Base-by-base conservation (phyloP, 2,888 invertebrate genomes). In the Drosophila antonietae region DNA sequence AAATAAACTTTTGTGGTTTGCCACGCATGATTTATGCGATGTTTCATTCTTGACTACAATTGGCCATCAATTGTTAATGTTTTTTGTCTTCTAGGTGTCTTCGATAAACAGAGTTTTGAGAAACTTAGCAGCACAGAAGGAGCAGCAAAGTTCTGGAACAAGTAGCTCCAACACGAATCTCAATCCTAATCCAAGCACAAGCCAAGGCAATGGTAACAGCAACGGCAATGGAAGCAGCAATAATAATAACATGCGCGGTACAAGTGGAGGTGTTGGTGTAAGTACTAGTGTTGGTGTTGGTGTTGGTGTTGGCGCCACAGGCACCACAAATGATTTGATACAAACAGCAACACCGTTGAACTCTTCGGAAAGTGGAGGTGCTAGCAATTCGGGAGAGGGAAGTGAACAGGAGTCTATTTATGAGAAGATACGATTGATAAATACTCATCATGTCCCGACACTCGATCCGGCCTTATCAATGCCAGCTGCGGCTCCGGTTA, bases 111-210 rank as follows among this genome's bases (percentile, higher is more conserved):
- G 99, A 82, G 99, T 99, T 66, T 94, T 99, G 62, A 94, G 99
- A 74, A 99, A 99, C 94, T 94, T 99, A 89, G 98, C 98, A 15
- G 97, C 98, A 47, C 98, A 98, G 93, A 99, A 98, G 93, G 99
- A 92, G 58, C 92, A 92, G 68, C 92, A 91, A 60, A 80, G 61
- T 15, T 18, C 76, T 31, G 74, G 73, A 47, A n/a, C 71, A 9
- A 69, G 44, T 37, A 57, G 53, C 44, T 46, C 53, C 10, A 69
- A 35, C 28, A 56, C 70, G 2, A 67, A 59, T 18, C 28, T 68
- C 1, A 56, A 56, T 47, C 37, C 58, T 1, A 60, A 56, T 7
- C 31, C 55, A 14, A 64, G 10, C n/a, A 18, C 18, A 12, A 55
- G 59, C 41, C 60, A 60, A 47, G 73, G 78, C 28, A 76, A 63